These are phyloP conservation scores for Sericinus montela DNA, from an alignment of 2,888 invertebrate genomes.

Conservation along the genomic window DNA sequence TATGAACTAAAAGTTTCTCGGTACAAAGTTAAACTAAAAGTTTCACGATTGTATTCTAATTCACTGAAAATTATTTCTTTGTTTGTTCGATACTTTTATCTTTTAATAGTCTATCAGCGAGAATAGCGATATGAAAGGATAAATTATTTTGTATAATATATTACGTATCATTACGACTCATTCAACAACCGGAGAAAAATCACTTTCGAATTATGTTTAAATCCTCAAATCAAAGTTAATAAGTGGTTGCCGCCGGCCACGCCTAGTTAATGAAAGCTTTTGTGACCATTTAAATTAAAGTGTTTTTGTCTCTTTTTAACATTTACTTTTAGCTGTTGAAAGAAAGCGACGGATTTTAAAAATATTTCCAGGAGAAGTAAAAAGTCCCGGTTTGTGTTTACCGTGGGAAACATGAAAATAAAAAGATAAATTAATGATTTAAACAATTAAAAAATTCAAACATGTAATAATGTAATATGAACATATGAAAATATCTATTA, in stretches of 20 bases:
- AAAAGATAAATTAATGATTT: constrained; percentile 12
- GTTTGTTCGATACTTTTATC: too few species aligned
- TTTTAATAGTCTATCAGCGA: too few species aligned
- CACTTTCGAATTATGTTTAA: constrained; percentile 54
- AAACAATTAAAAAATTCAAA: background rate
- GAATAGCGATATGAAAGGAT: too few species aligned
- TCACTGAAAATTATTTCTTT: too few species aligned
- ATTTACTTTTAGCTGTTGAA: constrained; percentile 15
- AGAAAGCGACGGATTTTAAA: constrained; percentile 35
- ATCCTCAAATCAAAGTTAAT: constrained; percentile 63
- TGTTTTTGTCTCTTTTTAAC: constrained; percentile 40
- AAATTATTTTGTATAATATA: background rate
- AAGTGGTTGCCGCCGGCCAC: constrained; percentile 58
- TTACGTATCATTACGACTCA: constrained; percentile 4
- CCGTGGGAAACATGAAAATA: constrained; percentile 49
- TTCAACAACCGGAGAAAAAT: constrained; percentile 39
- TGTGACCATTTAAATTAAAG: constrained; percentile 52
- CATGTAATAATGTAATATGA: too few species aligned
- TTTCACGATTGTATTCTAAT: too few species aligned
- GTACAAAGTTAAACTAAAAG: too few species aligned
- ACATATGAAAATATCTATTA: background rate
- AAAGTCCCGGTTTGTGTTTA: constrained; percentile 12
- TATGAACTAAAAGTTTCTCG: too few species aligned
- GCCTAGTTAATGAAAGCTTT: constrained; percentile 57
- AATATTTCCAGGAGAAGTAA: constrained; percentile 26